These are phyloP conservation scores for Acleris cristana DNA, from an alignment of 2,888 invertebrate species.

Conservation along the genomic window DNA sequence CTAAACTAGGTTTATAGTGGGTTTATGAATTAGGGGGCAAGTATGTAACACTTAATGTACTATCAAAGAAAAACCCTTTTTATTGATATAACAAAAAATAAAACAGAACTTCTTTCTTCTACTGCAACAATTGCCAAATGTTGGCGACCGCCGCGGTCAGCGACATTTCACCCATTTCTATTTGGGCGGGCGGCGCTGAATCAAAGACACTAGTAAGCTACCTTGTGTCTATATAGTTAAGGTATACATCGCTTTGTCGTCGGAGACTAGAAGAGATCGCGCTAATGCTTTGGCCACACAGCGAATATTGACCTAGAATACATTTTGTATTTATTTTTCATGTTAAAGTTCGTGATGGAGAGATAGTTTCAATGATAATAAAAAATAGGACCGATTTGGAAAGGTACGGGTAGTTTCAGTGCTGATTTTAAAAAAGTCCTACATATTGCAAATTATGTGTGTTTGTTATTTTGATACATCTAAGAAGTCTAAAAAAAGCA, in stretches of 20 bases:
- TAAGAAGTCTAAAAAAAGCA: no score
- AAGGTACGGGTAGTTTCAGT: no score
- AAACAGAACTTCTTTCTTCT: neutral
- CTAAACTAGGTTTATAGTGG: no score
- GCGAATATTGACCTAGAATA: conserved; percentile 15
- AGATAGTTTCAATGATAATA: no score
- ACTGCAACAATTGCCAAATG: conserved; percentile 1
- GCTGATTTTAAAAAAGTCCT: no score
- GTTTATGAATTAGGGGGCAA: no score
- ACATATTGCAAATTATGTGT: no score
- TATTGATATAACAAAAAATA: neutral
- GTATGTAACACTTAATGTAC: no score
- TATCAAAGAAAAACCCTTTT: no score
- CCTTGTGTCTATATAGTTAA: neutral
- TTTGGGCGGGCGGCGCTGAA: conserved; percentile 43
- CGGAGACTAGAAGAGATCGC: neutral
- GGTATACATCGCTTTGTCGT: neutral
- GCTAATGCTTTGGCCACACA: conserved; percentile 16
- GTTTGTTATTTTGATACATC: no score
- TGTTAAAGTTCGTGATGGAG: neutral
- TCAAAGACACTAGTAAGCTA: conserved; percentile 1
- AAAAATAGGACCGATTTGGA: no score
- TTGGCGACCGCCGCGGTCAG: conserved; percentile 47
- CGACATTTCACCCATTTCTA: conserved; percentile 59
- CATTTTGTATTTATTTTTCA: neutral